phyloP scores from a whole-genome alignment of 2,797 vertebrate genomes.

The Cottoperca gobio region DNA sequence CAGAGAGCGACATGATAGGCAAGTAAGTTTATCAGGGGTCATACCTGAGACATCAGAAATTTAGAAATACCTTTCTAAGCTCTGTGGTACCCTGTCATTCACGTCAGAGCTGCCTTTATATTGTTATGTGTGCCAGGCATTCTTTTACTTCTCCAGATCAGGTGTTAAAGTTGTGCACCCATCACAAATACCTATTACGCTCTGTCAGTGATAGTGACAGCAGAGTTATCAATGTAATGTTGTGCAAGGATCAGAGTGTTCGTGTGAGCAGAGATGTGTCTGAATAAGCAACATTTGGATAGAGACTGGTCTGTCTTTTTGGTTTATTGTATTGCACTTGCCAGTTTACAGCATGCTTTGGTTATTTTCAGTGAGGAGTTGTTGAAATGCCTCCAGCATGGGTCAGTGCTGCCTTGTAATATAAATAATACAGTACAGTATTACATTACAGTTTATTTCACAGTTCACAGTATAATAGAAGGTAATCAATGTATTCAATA shows the following conservation, averaged over 20 bases:
- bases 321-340: neutral
- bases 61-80: no score
- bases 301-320: neutral
- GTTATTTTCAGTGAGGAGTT: neutral
- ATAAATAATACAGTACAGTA: no score
- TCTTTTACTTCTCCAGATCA: conserved; percentile 22
- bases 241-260: conserved; percentile 22
- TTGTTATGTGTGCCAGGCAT: neutral
- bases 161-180: conserved; percentile 16
- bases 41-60: no score
- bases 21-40: no score
- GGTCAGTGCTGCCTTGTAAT: no score
- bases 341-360: neutral
- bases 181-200: conserved; percentile 16
- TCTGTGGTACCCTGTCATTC: neutral
- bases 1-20: neutral
- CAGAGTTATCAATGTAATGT: conserved; percentile 12
- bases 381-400: neutral
- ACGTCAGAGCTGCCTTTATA: neutral
- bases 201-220: conserved; percentile 15
- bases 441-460: no score
- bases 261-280: neutral
- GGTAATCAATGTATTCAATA: no score
- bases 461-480: no score
- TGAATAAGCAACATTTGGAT: neutral